Percentiles rank a stretch among this genome's conserved stretches.
Evolutionary conservation across 2,888 invertebrate species (phyloP).

Genomic region (Schrankia costaestrigalis): DNA sequence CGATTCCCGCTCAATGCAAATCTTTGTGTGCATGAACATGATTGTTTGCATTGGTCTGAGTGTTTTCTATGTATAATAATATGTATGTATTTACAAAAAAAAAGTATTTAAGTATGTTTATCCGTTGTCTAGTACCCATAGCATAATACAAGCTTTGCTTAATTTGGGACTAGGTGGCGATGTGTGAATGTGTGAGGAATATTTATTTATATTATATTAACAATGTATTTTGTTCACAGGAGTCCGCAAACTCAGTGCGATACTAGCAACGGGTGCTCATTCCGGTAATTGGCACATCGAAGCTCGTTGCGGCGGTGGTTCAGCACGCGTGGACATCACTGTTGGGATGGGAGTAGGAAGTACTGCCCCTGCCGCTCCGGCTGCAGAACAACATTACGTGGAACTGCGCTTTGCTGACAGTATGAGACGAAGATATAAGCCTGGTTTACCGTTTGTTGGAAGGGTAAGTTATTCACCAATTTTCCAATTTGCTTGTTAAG

Average conservation of each 20-base stretch:
- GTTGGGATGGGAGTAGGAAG: conserved; percentile 68
- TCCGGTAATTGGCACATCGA: conserved; percentile 82
- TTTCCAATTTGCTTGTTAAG: neutral
- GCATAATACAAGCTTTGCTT: too few relatives aligned
- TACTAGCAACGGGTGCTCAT: conserved; percentile 77
- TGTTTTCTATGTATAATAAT: too few relatives aligned
- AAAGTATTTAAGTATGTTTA: too few relatives aligned
- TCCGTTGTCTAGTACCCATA: too few relatives aligned
- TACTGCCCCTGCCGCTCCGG: conserved; percentile 79
- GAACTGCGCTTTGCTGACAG: conserved; percentile 83
- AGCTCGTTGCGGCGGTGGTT: conserved; percentile 73
- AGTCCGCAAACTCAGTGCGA: conserved; percentile 79
- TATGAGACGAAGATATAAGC: conserved; percentile 84
- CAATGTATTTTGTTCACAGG: conserved; percentile 57
- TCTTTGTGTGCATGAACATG: too few relatives aligned
- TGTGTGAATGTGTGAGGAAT: too few relatives aligned
- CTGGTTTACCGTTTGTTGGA: conserved; percentile 84
- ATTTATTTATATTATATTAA: neutral
- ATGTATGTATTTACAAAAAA: too few relatives aligned
- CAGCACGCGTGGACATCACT: conserved; percentile 78
- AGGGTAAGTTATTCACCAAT: conserved; percentile 60
- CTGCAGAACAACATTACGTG: conserved; percentile 84
- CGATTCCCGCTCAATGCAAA: too few relatives aligned
- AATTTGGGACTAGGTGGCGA: too few relatives aligned
- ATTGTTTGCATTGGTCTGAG: too few relatives aligned